phyloP scores from a whole-genome alignment of 2,797 vertebrate species.

The Crotalus adamanteus region DNA sequence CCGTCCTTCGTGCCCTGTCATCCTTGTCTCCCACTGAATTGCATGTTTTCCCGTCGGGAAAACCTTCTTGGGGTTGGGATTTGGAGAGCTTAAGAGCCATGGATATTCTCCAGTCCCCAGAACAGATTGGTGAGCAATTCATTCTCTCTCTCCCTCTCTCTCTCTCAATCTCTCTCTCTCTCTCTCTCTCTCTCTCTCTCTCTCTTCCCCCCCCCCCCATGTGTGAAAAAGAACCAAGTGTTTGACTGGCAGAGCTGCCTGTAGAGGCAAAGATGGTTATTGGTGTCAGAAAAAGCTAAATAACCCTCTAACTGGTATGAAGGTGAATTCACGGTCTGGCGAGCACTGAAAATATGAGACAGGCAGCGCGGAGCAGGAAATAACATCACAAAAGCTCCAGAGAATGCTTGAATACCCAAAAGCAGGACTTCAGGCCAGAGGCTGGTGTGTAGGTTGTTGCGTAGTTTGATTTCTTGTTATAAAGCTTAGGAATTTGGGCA shows the following conservation, averaged over 20 bases:
- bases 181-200: no score
- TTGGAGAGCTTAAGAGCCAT: no score
- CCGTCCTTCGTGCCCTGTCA: neutral
- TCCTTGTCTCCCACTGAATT: slow-evolving; percentile 69
- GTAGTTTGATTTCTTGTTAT: no score
- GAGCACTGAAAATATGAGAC: slow-evolving; percentile 76
- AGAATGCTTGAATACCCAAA: slow-evolving; percentile 1
- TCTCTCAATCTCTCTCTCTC: no score
- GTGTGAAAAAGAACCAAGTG: neutral
- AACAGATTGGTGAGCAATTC: neutral
- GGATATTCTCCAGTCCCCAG: no score
- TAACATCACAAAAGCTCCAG: slow-evolving; percentile 41
- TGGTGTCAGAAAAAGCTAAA: slow-evolving; percentile 73
- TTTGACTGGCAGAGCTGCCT: slow-evolving; percentile 49
- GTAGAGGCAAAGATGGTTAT: slow-evolving; percentile 72
- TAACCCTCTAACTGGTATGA: slow-evolving; percentile 81
- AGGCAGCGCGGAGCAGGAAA: slow-evolving; percentile 50
- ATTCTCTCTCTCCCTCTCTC: no score
- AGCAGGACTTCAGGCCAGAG: neutral
- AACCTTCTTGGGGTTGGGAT: no score
- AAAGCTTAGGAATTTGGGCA: neutral
- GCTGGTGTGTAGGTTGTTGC: fast-evolving
- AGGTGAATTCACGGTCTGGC: slow-evolving; percentile 81
- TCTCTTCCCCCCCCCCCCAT: no score
- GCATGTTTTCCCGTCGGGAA: neutral